Percentiles rank a stretch among this genome's conserved stretches.
Evolutionary conservation across 2,113 vertebrate genomes (phyloP).

Genomic region (Struthidea cinerea): DNA sequence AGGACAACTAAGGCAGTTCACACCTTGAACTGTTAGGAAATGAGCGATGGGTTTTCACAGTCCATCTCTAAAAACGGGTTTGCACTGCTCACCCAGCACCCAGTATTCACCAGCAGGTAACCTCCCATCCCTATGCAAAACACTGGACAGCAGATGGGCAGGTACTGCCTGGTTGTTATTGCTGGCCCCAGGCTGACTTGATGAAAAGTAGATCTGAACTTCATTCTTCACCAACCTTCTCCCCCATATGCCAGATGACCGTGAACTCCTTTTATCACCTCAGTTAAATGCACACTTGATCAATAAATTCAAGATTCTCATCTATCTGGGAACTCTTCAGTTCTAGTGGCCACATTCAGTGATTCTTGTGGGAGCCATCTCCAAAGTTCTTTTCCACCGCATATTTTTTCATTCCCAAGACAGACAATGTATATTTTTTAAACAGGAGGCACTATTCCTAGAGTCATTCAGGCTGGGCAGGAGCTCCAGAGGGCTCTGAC

Average conservation of each 20-base stretch:
- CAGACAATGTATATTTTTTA: not conserved
- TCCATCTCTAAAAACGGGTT: not conserved
- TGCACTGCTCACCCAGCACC: not conserved
- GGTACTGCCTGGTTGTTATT: not conserved
- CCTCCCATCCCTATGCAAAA: not conserved
- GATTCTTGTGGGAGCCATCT: not conserved
- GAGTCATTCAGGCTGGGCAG: not conserved
- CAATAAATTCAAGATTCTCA: not conserved
- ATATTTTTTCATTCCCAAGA: not conserved
- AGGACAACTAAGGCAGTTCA: not conserved
- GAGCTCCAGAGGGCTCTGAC: not conserved
- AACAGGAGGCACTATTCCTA: not conserved
- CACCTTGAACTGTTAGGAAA: not conserved
- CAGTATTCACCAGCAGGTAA: not conserved
- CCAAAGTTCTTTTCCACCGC: not conserved
- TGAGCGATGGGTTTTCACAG: not conserved
- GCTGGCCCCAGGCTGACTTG: fast-evolving
- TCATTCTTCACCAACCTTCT: not conserved
- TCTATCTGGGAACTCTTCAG: not conserved
- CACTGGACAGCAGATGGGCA: not conserved
- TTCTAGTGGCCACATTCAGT: not conserved
- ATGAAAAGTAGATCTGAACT: not conserved
- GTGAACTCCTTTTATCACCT: not conserved
- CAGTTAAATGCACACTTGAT: not conserved
- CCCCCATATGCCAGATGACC: not conserved